phyloP scores from a whole-genome alignment of 53 echinoderm and acorn worm species.

The Zoroaster sp. region DNA sequence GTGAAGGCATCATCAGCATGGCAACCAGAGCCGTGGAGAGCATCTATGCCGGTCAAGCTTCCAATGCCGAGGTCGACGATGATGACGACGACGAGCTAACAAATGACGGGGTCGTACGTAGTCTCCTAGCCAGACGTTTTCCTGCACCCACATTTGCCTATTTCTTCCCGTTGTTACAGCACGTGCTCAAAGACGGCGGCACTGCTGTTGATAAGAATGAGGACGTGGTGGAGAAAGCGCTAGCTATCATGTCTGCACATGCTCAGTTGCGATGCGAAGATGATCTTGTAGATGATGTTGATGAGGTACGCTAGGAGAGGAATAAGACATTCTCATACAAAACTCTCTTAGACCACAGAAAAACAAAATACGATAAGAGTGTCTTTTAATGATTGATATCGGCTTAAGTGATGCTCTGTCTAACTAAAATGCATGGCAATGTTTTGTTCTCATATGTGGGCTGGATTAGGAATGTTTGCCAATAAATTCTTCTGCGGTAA shows the following conservation, averaged over 20 bases:
- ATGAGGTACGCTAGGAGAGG: constrained; percentile 68
- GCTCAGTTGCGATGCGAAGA: constrained; percentile 69
- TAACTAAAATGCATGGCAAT: too few relatives aligned
- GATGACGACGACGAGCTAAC: constrained; percentile 56
- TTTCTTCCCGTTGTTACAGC: constrained; percentile 78
- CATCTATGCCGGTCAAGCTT: constrained; percentile 41
- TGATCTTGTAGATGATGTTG: constrained; percentile 49
- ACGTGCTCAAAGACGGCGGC: constrained; percentile 76
- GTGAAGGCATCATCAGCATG: constrained; percentile 63
- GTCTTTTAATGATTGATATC: too few relatives aligned
- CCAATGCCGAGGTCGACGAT: neutral
- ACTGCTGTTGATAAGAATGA: constrained; percentile 63
- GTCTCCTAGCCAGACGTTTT: constrained; percentile 23
- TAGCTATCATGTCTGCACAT: constrained; percentile 77
- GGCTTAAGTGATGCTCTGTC: too few relatives aligned
- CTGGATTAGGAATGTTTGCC: too few relatives aligned
- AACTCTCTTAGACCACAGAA: too few relatives aligned
- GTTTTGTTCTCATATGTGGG: too few relatives aligned
- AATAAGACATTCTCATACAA: too few relatives aligned
- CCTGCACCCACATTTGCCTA: constrained; percentile 83
- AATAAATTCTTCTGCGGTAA: too few relatives aligned
- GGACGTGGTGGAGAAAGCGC: constrained; percentile 65
- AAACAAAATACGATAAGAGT: too few relatives aligned
- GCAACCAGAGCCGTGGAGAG: constrained; percentile 62
- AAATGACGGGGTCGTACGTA: neutral